phyloP scores from a whole-genome alignment of 2,888 invertebrate genomes.

The Crossocerus cetratus region DNA sequence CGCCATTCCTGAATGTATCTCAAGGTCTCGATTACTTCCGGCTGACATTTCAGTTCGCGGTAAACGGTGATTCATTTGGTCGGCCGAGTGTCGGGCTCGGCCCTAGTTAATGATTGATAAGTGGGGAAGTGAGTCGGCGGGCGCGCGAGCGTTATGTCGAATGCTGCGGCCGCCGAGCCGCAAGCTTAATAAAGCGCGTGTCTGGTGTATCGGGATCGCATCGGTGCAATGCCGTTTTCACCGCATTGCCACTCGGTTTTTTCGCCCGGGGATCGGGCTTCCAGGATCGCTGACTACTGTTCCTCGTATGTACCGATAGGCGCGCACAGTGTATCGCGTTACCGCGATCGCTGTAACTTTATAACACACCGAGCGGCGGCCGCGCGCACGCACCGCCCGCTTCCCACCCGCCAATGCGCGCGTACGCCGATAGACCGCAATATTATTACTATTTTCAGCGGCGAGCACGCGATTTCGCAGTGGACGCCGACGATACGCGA shows the following conservation, averaged over 20 bases:
- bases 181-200: neutral
- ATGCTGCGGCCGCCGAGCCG: too few relatives aligned
- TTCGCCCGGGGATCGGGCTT: neutral
- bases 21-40: too few relatives aligned
- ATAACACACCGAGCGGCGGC: conserved; percentile 31
- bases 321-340: conserved; percentile 48
- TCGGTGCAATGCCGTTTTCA: conserved; percentile 14
- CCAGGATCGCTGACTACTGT: conserved; percentile 44
- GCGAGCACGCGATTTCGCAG: conserved; percentile 34
- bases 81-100: too few relatives aligned
- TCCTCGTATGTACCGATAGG: conserved; percentile 30
- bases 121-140: too few relatives aligned
- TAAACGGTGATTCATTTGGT: neutral
- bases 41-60: too few relatives aligned
- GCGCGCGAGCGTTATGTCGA: too few relatives aligned
- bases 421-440: conserved; percentile 36
- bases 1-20: too few relatives aligned
- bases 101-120: too few relatives aligned
- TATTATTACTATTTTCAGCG: conserved; percentile 37
- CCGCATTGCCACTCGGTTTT: conserved; percentile 12
- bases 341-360: conserved; percentile 49
- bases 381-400: neutral
- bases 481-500: conserved; percentile 11
- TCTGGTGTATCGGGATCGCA: neutral
- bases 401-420: neutral